Evolutionary conservation across 2,113 vertebrate genomes (phyloP).

Genomic region (Sterrhoptilus dennistouni): DNA sequence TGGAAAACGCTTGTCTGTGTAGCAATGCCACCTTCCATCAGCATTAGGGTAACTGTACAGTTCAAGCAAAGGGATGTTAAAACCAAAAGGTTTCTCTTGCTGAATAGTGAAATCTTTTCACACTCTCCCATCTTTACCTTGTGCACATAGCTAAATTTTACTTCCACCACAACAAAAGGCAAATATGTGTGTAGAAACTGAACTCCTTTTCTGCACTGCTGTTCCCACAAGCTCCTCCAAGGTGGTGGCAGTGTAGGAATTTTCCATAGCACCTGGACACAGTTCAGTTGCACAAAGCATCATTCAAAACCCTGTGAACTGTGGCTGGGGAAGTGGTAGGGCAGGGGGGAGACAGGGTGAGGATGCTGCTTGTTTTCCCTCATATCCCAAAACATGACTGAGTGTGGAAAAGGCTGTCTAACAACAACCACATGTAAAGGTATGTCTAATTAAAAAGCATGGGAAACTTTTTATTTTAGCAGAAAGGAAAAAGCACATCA

Average conservation of each 20-base stretch:
- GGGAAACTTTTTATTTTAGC: neutral
- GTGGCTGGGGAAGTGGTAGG: neutral
- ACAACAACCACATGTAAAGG: neutral
- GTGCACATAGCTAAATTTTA: neutral
- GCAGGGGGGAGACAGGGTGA: neutral
- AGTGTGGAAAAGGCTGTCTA: neutral
- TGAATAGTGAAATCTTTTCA: neutral
- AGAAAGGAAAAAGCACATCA: neutral
- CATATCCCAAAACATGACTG: fast-evolving
- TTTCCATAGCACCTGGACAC: neutral
- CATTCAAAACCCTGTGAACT: neutral
- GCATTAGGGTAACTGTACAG: neutral
- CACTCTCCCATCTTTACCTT: neutral
- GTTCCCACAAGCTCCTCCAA: neutral
- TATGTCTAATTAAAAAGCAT: neutral
- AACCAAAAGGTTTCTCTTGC: neutral
- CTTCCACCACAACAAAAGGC: neutral
- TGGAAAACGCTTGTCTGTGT: neutral
- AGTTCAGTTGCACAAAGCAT: neutral
- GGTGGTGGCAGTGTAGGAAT: neutral
- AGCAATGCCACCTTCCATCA: neutral
- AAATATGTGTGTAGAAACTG: neutral
- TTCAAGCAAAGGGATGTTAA: neutral
- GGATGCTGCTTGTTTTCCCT: neutral
- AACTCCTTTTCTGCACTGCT: neutral